phyloP scores from a whole-genome alignment of 2,113 vertebrate species.

The Myotis lucifugus region DNA sequence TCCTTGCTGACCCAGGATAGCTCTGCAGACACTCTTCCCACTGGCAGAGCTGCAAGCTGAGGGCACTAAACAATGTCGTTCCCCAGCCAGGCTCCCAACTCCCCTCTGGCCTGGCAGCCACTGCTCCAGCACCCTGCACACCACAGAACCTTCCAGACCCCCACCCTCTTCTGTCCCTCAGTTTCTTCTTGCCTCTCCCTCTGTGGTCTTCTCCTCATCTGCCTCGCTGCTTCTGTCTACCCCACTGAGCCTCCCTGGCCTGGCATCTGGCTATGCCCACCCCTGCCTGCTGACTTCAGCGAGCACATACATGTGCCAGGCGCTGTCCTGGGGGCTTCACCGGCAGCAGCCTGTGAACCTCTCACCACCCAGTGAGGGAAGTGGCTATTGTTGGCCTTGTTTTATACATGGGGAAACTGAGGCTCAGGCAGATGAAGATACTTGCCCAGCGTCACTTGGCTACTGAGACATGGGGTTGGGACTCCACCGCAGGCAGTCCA shows the following conservation, averaged over 20 bases:
- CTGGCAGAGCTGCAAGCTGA: background rate
- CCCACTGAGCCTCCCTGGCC: background rate
- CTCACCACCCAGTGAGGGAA: background rate
- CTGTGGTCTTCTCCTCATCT: background rate
- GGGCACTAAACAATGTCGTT: background rate
- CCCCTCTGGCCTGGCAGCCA: background rate
- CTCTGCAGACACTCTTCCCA: background rate
- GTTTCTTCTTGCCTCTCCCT: background rate
- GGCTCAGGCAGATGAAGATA: background rate
- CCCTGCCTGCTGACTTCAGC: background rate
- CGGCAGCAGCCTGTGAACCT: background rate
- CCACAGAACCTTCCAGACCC: background rate
- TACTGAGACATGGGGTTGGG: background rate
- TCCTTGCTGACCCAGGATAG: background rate
- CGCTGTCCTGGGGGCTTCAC: background rate
- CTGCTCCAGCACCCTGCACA: background rate
- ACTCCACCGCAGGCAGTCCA: background rate
- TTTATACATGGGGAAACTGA: background rate
- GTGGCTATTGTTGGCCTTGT: background rate
- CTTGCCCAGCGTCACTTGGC: background rate
- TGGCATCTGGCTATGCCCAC: background rate
- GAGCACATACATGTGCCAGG: rapidly evolving
- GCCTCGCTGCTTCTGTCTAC: background rate
- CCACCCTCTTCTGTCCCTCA: no score
- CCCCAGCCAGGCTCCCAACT: background rate